Evolutionary conservation across 2,797 vertebrate species (phyloP), one percentile per base, ranked within the genome.

Genomic region (Onychomys torridus): DNA sequence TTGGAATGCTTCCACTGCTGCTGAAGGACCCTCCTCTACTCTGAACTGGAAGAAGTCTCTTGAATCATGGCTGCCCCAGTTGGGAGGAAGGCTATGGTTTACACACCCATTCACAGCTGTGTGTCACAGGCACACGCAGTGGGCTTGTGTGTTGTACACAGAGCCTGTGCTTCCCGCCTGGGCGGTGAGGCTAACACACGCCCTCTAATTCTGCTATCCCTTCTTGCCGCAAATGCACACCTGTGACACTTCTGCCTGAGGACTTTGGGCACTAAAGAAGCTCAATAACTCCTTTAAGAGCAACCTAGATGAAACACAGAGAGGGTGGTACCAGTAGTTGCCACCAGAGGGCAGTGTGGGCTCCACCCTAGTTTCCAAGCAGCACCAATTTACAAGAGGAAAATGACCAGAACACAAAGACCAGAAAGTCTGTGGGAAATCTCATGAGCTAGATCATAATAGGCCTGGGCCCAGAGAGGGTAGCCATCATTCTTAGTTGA

Each of bases 341-440:
- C 87, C 94, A 90, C 86, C 84, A 96, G 96, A 84, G 95, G 94
- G 94, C 77, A 5, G 1, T 57, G 69, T 6, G 2, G 7, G 43
- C 86, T 9, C 82, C 91, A 40, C n/a, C 8, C 7, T 23, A 0
- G 40, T 43, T 37, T 61, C 85, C 5, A 3, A 29, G 7, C 46
- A n/a, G 21, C 4, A 8, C 29, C 3, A 6, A 7, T 67, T 79
- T 12, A 10, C 86, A 1, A 52, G 37, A 82, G 34, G 32, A 2
- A 43, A 21, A 9, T 13, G 65, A 79, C 9, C 21, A 16, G 25
- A 1, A 37, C 6, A 27, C 34, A 3, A 16, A 55, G 37, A 49
- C 16, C 55, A 77, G 34, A 9, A 37, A 57, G 52, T 21, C 75
- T 43, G 21, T 13, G 32, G n/a, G 14, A 21, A 10, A 27, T 46